These are phyloP conservation scores for Tanypteryx hageni DNA, from an alignment of 2,888 invertebrate genomes.

Conservation along the genomic window DNA sequence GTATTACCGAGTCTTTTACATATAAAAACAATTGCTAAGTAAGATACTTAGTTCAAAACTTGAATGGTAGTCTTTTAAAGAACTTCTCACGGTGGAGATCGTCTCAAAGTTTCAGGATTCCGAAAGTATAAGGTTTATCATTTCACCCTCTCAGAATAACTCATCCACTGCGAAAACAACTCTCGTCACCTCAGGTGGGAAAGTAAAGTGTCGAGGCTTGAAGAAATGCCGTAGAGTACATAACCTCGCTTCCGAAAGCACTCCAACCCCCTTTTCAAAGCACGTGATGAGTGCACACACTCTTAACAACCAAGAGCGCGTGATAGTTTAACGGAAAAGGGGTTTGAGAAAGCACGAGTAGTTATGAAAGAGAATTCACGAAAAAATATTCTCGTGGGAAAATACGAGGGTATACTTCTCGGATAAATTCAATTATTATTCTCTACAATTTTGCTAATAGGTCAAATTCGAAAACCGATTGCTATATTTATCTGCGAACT, in stretches of 20 bases:
- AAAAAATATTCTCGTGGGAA: background rate
- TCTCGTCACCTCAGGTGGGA: background rate
- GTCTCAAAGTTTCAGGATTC: too few species aligned
- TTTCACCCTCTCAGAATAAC: background rate
- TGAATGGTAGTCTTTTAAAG: too few species aligned
- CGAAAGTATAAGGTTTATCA: background rate
- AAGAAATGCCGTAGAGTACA: background rate
- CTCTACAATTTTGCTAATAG: too few species aligned
- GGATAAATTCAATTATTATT: too few species aligned
- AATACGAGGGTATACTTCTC: background rate
- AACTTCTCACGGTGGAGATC: too few species aligned
- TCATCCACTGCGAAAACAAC: background rate
- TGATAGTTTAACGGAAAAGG: conserved; percentile 7
- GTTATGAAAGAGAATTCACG: background rate
- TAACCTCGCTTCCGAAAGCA: background rate
- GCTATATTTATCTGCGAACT: too few species aligned
- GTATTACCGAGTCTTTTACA: too few species aligned
- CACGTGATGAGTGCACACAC: background rate
- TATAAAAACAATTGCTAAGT: too few species aligned
- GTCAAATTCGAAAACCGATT: too few species aligned
- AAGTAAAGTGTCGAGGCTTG: background rate
- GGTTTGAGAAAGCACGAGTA: background rate
- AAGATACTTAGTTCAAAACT: too few species aligned
- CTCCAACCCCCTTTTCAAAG: background rate
- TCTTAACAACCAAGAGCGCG: background rate